These are phyloP conservation scores for Helicoverpa assulta DNA, from an alignment of 2,888 invertebrate genomes.

Conservation along the genomic window DNA sequence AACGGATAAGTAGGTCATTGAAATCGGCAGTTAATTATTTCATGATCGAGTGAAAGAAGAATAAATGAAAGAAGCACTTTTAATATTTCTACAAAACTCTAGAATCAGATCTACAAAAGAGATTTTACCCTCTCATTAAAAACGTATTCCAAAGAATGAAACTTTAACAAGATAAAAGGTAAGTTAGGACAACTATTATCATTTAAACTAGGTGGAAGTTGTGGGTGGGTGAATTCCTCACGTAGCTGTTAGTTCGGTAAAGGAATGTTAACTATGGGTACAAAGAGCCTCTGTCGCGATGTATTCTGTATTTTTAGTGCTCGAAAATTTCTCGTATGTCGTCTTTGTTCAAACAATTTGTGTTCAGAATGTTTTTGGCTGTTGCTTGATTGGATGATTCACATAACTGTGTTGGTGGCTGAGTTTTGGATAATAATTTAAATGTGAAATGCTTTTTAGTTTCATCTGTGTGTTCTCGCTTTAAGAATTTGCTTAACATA, in stretches of 20 bases:
- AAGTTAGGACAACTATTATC: constrained; percentile 54
- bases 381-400: background rate
- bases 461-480: no score
- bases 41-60: no score
- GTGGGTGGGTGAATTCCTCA: constrained; percentile 51
- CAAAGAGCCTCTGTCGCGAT: constrained; percentile 63
- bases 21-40: no score
- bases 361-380: constrained; percentile 6
- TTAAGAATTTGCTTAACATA: no score
- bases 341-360: constrained; percentile 40
- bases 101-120: constrained; percentile 28
- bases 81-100: background rate
- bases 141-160: constrained; percentile 35
- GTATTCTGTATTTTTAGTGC: constrained; percentile 49
- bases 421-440: background rate
- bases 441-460: no score
- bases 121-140: constrained; percentile 32
- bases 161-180: constrained; percentile 54
- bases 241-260: constrained; percentile 33
- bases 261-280: constrained; percentile 76
- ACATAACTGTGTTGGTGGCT: background rate
- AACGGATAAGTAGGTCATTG: no score
- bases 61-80: no score
- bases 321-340: constrained; percentile 44
- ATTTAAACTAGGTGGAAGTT: constrained; percentile 72